A percentile compares a stretch with the other conserved stretches of the same genome.
Evolutionary conservation across 2,888 invertebrate genomes (phyloP).

Genomic region (Ephialtes manifestator): DNA sequence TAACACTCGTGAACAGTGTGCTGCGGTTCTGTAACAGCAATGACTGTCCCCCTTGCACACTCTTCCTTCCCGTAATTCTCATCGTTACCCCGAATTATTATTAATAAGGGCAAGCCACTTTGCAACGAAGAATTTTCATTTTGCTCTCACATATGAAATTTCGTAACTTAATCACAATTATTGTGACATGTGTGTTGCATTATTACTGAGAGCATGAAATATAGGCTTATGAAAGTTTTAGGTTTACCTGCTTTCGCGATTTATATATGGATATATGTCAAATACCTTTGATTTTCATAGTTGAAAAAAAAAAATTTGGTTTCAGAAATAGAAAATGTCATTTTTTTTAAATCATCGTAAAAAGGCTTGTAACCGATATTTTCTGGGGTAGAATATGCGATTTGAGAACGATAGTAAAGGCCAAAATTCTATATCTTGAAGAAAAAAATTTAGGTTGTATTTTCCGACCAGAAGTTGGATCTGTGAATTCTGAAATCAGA

Average conservation of each 20-base stretch:
- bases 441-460: too few relatives aligned
- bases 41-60: constrained; percentile 24
- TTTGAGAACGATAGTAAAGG: too few relatives aligned
- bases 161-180: background rate
- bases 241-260: background rate
- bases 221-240: background rate
- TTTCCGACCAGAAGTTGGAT: too few relatives aligned
- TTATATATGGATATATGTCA: background rate
- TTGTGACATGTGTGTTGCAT: constrained; percentile 2
- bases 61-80: constrained; percentile 19
- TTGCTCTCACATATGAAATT: background rate
- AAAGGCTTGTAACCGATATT: too few relatives aligned
- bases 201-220: background rate
- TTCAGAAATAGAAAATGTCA: too few relatives aligned
- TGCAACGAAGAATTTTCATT: constrained; percentile 7
- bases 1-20: constrained; percentile 42
- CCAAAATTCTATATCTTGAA: too few relatives aligned
- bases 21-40: constrained; percentile 48
- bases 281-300: too few relatives aligned
- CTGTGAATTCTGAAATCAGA: too few relatives aligned
- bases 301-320: too few relatives aligned
- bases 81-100: constrained; percentile 46
- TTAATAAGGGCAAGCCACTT: background rate
- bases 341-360: too few relatives aligned
- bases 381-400: too few relatives aligned